A percentile compares a stretch with the other conserved stretches of the same genome.
Evolutionary conservation across 2,113 vertebrate species (phyloP).

Genomic region (Thunnus maccoyii): DNA sequence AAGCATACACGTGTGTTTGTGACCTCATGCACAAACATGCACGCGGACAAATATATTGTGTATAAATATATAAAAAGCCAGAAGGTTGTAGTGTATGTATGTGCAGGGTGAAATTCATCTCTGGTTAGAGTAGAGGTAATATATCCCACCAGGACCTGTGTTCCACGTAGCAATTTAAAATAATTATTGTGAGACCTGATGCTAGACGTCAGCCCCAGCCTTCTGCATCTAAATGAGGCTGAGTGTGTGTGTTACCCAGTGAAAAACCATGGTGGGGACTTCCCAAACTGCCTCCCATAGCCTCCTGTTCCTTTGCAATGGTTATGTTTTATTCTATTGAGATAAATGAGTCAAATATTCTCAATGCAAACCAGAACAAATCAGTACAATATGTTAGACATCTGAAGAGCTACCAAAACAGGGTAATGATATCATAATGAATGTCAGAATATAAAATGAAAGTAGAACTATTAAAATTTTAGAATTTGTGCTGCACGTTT

Average conservation of each 20-base stretch:
- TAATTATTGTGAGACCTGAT: constrained; percentile 98
- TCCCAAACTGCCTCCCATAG: constrained; percentile 37
- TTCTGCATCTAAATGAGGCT: constrained; percentile 93
- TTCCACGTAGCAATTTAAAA: constrained; percentile 98
- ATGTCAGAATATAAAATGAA: constrained; percentile 28
- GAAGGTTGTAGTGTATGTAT: constrained; percentile 71
- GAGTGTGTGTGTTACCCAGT: constrained; percentile 80
- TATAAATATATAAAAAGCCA: constrained; percentile 52
- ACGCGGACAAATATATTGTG: constrained; percentile 33
- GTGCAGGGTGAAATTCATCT: constrained; percentile 92
- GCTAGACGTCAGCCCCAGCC: constrained; percentile 92
- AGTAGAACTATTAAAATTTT: constrained; percentile 63
- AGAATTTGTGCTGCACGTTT: neutral
- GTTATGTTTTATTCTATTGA: constrained; percentile 36
- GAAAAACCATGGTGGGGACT: constrained; percentile 41
- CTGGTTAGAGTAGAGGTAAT: constrained; percentile 93
- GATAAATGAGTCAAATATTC: constrained; percentile 21
- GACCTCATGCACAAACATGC: constrained; percentile 20
- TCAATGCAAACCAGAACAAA: constrained; percentile 1
- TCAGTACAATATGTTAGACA: constrained; percentile 4
- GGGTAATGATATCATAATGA: constrained; percentile 31
- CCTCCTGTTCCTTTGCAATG: constrained; percentile 6
- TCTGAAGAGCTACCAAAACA: constrained; percentile 4
- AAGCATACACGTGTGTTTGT: constrained; percentile 17
- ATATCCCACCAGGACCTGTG: constrained; percentile 95